A percentile compares a stretch with the other conserved stretches of the same genome.
Conservation (phyloP, 2,797 vertebrate species). For the Gastrophryne carolinensis region DNA sequence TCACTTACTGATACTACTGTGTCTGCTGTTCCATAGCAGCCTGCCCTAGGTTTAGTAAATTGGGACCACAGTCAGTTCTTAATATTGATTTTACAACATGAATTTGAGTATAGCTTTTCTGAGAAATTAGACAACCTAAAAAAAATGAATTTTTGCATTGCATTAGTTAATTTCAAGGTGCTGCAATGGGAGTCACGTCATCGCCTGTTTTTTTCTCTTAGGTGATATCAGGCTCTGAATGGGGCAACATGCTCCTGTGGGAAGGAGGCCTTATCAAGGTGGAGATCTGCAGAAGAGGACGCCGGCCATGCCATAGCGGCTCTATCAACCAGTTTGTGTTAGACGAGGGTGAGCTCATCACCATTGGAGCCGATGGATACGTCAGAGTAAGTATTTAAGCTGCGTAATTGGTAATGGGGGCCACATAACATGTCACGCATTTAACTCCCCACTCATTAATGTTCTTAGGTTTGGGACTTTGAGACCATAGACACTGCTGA, state of each 20-base stretch:
- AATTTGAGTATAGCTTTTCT: no score
- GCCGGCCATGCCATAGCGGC: conserved; percentile 78
- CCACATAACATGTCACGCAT: no score
- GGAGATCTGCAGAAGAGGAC: conserved; percentile 77
- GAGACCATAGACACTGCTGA: conserved; percentile 81
- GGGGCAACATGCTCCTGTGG: conserved; percentile 95
- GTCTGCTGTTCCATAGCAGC: no score
- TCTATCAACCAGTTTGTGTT: conserved; percentile 80
- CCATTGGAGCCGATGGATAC: conserved; percentile 82
- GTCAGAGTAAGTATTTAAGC: conserved; percentile 78
- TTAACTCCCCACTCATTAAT: no score
- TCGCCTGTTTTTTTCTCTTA: conserved; percentile 52
- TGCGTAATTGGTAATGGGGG: no score
- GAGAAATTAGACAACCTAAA: no score
- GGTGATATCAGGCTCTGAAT: conserved; percentile 90
- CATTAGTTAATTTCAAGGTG: not conserved
- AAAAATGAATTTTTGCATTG: no score
- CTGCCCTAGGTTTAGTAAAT: no score
- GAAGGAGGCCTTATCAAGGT: conserved; percentile 85
- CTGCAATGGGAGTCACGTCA: not conserved
- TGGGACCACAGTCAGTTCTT: no score
- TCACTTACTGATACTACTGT: no score
- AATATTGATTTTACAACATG: no score
- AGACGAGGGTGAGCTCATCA: conserved; percentile 86
- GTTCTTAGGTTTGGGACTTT: conserved; percentile 84